Base-by-base conservation (phyloP, 2,113 vertebrate species). In the Pyrgilauda ruficollis region DNA sequence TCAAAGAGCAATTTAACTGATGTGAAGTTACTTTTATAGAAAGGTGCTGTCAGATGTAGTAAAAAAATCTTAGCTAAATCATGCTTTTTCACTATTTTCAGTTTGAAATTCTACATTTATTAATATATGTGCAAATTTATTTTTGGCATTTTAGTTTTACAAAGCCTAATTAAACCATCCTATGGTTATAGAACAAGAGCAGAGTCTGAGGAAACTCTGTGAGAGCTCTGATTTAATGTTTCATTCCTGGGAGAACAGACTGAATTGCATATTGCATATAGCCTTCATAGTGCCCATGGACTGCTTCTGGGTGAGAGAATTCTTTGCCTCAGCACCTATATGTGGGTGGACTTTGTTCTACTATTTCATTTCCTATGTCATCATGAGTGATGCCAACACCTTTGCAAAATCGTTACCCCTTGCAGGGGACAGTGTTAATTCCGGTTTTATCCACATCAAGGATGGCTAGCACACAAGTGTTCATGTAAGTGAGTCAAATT, bases 81-180 rank as follows among this genome's bases (percentile, higher is more conserved):
- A 47, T 55, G 6, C 43, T 59, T 89, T 91, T 56, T 88, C 30
- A 74, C 55, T 69, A 28, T 88, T 47, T 87, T 87, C 47, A 47
- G 39, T 67, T 89, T 72, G 61, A 82, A 93, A 66, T 74, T 90
- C 31, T 77, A n/a, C 20, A 28, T 69, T 91, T 86, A 70, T 78
- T 91, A 85, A 70, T 67, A 47, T 12, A 31, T 64, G 15, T 26
- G 12, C 9, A 43, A 52, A 62, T 43, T 82, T 89, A 33, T 70
- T 59, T 85, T 76, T 80, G 50, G 27, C 27, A 24, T 85, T 96
- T 95, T 86, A 74, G 52, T 74, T 80, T 93, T 88, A 84, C 59
- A 63, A 50, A 73, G 15, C 9, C n/a, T 30, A 59, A 23, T 31
- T 67, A 43, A 87, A 67, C 12, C 8, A 20, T 88, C 9, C 4